phyloP scores from a whole-genome alignment of 2,113 vertebrate species.

The Zosterops pallidus region DNA sequence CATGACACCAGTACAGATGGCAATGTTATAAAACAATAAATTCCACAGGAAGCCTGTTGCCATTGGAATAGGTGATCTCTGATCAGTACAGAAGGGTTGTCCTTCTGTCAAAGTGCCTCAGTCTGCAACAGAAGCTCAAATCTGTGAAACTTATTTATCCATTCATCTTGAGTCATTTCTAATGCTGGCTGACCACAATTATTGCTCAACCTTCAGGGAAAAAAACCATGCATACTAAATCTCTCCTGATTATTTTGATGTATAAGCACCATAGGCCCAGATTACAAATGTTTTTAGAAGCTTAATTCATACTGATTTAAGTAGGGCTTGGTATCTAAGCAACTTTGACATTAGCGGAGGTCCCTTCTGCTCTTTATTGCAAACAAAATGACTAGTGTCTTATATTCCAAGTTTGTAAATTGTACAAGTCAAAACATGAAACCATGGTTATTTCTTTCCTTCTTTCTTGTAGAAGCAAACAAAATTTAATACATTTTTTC shows the following conservation, averaged over 20 bases:
- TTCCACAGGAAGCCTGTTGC: background rate
- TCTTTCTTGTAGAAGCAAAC: background rate
- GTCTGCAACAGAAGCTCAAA: background rate
- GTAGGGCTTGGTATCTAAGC: slow-evolving; percentile 33
- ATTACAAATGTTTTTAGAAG: slow-evolving; percentile 1
- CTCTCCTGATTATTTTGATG: slow-evolving; percentile 33
- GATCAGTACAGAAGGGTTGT: slow-evolving; percentile 7
- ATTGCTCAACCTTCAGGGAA: slow-evolving; percentile 38
- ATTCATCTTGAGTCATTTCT: background rate
- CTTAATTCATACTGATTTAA: slow-evolving; percentile 60
- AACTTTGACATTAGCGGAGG: slow-evolving; percentile 1
- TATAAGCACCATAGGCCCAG: background rate
- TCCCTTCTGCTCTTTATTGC: background rate
- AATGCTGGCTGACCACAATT: background rate
- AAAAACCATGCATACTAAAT: slow-evolving; percentile 6
- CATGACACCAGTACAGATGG: slow-evolving; percentile 35
- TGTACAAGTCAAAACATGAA: background rate
- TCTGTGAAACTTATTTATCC: slow-evolving; percentile 8
- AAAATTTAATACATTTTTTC: accelerated
- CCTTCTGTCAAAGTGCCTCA: slow-evolving; percentile 24
- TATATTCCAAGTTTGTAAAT: background rate
- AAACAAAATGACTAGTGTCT: background rate
- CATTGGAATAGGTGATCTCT: background rate
- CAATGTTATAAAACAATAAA: background rate
- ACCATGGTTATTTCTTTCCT: background rate